Conservation (phyloP, 2,113 vertebrate genomes). For the Mesembrinibis cayennensis region DNA sequence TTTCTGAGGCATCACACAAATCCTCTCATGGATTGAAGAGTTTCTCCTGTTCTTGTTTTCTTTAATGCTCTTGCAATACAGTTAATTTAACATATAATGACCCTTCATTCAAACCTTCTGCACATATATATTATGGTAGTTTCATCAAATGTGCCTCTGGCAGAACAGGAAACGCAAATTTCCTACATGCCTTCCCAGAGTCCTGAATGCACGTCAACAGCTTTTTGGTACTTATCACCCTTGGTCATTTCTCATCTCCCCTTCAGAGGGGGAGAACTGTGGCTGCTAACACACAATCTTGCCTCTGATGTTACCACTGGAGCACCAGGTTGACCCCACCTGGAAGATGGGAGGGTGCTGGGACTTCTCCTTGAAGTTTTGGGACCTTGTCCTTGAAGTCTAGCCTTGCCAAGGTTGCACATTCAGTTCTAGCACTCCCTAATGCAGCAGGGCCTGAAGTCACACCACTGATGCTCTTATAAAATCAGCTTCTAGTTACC, state of each 20-base stretch:
- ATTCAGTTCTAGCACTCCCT: background rate
- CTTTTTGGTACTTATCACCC: slow-evolving; percentile 4
- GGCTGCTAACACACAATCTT: background rate
- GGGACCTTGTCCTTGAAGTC: background rate
- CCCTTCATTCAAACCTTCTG: slow-evolving; percentile 41
- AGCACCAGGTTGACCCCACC: background rate
- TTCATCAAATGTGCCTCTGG: slow-evolving; percentile 1
- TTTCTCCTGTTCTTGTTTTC: slow-evolving; percentile 56
- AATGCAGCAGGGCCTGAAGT: background rate
- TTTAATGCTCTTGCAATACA: slow-evolving; percentile 30
- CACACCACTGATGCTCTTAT: background rate
- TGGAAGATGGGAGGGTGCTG: background rate
- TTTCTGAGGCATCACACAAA: slow-evolving; percentile 45
- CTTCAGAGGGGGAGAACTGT: background rate
- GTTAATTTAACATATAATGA: slow-evolving; percentile 42
- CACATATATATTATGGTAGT: background rate
- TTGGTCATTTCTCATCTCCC: background rate
- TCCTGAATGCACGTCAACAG: slow-evolving; percentile 6
- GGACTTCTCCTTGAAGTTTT: background rate
- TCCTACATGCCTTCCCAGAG: background rate
- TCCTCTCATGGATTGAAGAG: slow-evolving; percentile 24
- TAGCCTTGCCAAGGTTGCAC: background rate
- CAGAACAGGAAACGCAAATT: slow-evolving; percentile 33
- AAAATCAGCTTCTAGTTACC: background rate
- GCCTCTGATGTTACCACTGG: background rate